Base-by-base conservation (phyloP, 2,888 invertebrate species). In the Aproaerema taeniolella region DNA sequence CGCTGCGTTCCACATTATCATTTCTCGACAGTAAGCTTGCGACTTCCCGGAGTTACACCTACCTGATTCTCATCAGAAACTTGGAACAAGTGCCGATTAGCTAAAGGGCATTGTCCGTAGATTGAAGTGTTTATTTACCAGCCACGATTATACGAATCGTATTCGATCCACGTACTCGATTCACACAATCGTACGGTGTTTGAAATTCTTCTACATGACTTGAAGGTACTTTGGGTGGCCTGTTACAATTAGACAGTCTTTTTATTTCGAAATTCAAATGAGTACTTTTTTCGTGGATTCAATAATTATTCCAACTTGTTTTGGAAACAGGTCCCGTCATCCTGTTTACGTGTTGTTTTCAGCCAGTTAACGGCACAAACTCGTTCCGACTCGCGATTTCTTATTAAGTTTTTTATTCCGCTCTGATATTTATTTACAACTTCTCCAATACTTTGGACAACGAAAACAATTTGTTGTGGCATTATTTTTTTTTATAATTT, bases 81-180 rank as follows among this genome's bases (percentile, higher is more conserved):
- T 17, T 25, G 36, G 9, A 29, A 11, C 31, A 37, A 46, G 39
- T 39, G 39, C 43, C 41, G 45, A 34, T 46, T 46, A 46, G 46
- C 46, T 52, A 65, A 67, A 67, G 72, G 75, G 72, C 76, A 74
- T 69, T 67, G 81, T 67, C 75, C 73, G 65, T 61, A 49, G 64
- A 67, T 70, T 67, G 58, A 61, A 61, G 55, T 50, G 67, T 73
- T 76, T 78, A 69, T 77, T 76, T 77, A 78, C 74, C 71, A 66
- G 66, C 38, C 60, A 65, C 72, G 62, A 77, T 66, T 61, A 53
- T 53, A 65, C 61, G 54, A 67, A 66, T 54, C 54, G 63, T 70
- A 85, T 83, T 81, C 85, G 65, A 71, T 71, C 47, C 85, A 82
- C 86, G 86, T 81, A 62, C 68, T 54, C 69, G 68, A 77, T 82